Conservation (phyloP, 2,797 vertebrate genomes). For the Malurus leucopterus region DNA sequence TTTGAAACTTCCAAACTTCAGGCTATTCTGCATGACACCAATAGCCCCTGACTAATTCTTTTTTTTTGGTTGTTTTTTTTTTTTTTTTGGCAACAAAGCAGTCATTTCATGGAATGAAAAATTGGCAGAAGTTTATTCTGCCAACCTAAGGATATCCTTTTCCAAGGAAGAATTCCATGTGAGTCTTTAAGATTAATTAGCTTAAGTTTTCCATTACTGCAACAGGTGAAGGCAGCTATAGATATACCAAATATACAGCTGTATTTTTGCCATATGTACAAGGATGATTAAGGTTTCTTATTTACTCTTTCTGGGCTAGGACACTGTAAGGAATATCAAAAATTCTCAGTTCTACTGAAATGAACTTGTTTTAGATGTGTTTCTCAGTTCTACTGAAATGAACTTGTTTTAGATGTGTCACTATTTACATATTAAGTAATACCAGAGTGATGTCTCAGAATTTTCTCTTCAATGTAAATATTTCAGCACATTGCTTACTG, state of each 20-base stretch:
- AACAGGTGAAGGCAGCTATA: not conserved
- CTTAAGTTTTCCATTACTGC: not conserved
- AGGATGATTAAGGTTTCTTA: not conserved
- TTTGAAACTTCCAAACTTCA: not conserved
- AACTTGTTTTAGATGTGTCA: not conserved
- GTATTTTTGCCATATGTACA: not conserved
- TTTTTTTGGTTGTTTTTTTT: not conserved
- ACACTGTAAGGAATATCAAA: not conserved
- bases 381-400: not conserved
- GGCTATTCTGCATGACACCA: not conserved
- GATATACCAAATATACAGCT: not conserved
- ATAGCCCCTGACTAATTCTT: not conserved
- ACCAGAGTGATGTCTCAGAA: not conserved
- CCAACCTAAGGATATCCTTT: not conserved
- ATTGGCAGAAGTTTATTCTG: not conserved
- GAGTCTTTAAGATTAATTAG: not conserved
- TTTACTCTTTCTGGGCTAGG: not conserved
- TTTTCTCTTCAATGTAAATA: not conserved
- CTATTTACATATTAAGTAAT: not conserved
- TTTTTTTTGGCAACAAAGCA: not conserved
- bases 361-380: not conserved
- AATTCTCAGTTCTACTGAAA: not conserved
- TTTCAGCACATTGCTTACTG: not conserved
- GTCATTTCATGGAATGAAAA: not conserved
- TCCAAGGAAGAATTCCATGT: not conserved